Evolutionary conservation across 2,888 invertebrate species (phyloP).

Genomic region (Venusia cambrica): DNA sequence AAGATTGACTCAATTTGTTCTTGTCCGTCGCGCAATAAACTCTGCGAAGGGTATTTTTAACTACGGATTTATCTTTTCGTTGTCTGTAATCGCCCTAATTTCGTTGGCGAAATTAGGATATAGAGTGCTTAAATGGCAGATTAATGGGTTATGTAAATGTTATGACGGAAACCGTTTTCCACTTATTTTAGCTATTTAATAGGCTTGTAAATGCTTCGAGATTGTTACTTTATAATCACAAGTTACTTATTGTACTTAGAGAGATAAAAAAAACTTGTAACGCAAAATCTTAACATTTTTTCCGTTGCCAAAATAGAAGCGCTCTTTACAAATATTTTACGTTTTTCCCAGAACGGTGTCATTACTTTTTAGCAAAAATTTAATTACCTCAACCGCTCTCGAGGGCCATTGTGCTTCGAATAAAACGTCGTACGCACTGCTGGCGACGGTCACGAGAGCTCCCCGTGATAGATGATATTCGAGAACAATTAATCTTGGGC

Average conservation of each 20-base stretch:
- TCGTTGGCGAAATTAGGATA: constrained; percentile 55
- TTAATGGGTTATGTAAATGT: constrained; percentile 49
- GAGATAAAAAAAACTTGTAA: no score
- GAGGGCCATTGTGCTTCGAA: constrained; percentile 66
- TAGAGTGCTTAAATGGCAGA: constrained; percentile 47
- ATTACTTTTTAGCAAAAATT: constrained; percentile 59
- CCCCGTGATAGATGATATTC: constrained; percentile 80
- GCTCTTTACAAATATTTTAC: constrained; percentile 39
- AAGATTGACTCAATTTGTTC: constrained; percentile 79
- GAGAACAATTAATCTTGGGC: constrained; percentile 80
- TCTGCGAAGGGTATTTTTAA: constrained; percentile 68
- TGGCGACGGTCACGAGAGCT: constrained; percentile 73
- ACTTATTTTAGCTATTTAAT: constrained; percentile 31
- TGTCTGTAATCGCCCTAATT: constrained; percentile 66
- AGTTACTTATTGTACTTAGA: no score
- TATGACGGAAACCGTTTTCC: constrained; percentile 34
- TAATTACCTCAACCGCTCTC: constrained; percentile 64
- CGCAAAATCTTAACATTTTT: no score
- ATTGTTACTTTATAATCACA: no score
- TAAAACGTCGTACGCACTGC: constrained; percentile 77
- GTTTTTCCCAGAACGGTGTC: constrained; percentile 39
- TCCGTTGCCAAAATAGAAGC: no score
- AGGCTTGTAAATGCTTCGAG: constrained; percentile 30
- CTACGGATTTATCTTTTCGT: constrained; percentile 67
- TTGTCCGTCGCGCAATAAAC: constrained; percentile 76